Percentiles rank a stretch among this genome's conserved stretches.
Evolutionary conservation across 2,113 vertebrate genomes (phyloP).

Genomic region (Seriola quinqueradiata): DNA sequence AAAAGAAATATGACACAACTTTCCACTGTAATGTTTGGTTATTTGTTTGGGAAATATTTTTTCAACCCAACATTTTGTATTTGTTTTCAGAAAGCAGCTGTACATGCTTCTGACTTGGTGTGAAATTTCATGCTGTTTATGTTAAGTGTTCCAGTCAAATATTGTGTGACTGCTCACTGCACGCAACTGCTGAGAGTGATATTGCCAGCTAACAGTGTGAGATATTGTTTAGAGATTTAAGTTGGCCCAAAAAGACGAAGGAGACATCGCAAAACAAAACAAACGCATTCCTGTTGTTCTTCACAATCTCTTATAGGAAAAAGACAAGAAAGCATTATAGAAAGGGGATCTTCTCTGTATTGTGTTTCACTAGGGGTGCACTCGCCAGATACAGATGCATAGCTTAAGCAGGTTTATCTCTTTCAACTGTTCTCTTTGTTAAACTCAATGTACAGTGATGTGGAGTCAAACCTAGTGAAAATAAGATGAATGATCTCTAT

Average conservation of each 20-base stretch:
- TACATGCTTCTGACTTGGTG: background rate
- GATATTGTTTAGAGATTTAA: slow-evolving; percentile 12
- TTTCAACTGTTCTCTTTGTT: slow-evolving; percentile 8
- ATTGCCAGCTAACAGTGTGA: background rate
- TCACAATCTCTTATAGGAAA: slow-evolving; percentile 9
- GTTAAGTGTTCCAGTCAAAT: slow-evolving; percentile 11
- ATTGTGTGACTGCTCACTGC: slow-evolving; percentile 4
- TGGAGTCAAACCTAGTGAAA: background rate
- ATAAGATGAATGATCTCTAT: background rate
- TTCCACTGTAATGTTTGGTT: background rate
- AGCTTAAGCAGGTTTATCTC: slow-evolving; percentile 25
- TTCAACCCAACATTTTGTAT: background rate
- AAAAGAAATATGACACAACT: background rate
- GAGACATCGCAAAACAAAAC: slow-evolving; percentile 24
- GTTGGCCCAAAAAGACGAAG: slow-evolving; percentile 42
- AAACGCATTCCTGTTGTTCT: slow-evolving; percentile 52
- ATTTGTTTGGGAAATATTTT: too few relatives aligned
- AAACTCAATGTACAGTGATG: slow-evolving; percentile 11
- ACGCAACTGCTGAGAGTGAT: slow-evolving; percentile 3
- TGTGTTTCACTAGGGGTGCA: slow-evolving; percentile 30
- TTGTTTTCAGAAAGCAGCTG: slow-evolving; percentile 1
- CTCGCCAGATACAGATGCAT: background rate
- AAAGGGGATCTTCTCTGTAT: slow-evolving; percentile 53
- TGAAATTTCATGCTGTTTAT: slow-evolving; percentile 55
- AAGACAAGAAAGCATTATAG: slow-evolving; percentile 22